Evolutionary conservation across 2,888 invertebrate species (phyloP).

Genomic region (Dichetophora obliterata): DNA sequence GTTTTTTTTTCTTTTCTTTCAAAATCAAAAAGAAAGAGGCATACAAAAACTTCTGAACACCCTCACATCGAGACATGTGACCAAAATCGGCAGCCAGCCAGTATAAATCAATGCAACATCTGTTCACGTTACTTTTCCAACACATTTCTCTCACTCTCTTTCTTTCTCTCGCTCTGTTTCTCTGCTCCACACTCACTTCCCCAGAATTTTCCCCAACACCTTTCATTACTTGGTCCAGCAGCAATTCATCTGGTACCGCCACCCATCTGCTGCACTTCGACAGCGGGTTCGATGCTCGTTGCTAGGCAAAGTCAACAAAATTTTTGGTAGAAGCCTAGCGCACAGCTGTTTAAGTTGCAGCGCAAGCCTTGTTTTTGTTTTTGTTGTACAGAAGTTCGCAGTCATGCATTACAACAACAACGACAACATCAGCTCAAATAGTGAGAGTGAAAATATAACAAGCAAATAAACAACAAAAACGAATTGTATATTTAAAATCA

Average conservation of each 20-base stretch:
- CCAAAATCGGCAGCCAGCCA: slow-evolving; percentile 21
- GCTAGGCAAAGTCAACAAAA: slow-evolving; percentile 32
- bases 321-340: slow-evolving; percentile 10
- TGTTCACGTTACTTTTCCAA: not conserved
- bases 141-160: not conserved
- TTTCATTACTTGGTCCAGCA: not conserved
- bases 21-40: not conserved
- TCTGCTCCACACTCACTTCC: slow-evolving; percentile 19
- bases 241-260: not conserved
- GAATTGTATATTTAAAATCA: slow-evolving; percentile 12
- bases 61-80: slow-evolving; percentile 1
- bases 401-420: not conserved
- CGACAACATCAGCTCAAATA: not conserved
- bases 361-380: not conserved
- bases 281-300: slow-evolving; percentile 36
- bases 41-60: slow-evolving; percentile 6
- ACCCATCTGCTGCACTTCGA: slow-evolving; percentile 5
- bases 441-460: slow-evolving; percentile 34
- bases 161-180: not conserved
- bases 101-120: slow-evolving; percentile 35
- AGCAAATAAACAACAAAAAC: slow-evolving; percentile 6
- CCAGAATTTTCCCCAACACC: not conserved
- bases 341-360: slow-evolving; percentile 20
- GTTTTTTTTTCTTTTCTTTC: not conserved
- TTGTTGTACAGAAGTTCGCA: not conserved